Conservation (phyloP, 2,888 invertebrate genomes). For the Linnaemya vulpina region DNA sequence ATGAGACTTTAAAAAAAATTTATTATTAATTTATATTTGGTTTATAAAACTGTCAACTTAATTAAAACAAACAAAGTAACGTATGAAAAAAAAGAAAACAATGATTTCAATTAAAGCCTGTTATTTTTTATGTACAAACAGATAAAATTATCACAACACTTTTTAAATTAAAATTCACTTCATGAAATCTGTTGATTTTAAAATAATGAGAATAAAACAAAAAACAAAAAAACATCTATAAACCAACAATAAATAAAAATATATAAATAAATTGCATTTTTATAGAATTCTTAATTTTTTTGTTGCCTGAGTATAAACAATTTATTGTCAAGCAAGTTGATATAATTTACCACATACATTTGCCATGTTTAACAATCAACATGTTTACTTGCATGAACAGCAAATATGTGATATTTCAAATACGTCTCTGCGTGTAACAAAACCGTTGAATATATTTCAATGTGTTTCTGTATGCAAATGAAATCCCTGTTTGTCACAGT, state of each 20-base stretch:
- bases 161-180: conserved; percentile 47
- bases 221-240: conserved; percentile 1
- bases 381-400: conserved; percentile 1
- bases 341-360: conserved; percentile 62
- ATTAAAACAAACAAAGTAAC: conserved; percentile 38
- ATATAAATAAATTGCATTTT: conserved; percentile 42
- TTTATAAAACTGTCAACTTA: conserved; percentile 13
- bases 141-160: conserved; percentile 9
- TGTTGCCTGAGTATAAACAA: neutral
- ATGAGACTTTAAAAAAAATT: neutral
- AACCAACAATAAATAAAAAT: neutral
- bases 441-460: neutral
- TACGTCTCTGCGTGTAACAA: neutral
- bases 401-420: conserved; percentile 22
- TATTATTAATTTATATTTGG: neutral
- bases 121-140: neutral
- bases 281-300: conserved; percentile 32
- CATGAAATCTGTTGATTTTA: conserved; percentile 29
- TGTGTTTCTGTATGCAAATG: conserved; percentile 25
- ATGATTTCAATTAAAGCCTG: conserved; percentile 19
- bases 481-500: conserved; percentile 58
- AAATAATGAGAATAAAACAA: neutral
- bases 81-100: neutral
- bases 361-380: conserved; percentile 26
- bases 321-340: conserved; percentile 54